Percentiles rank a stretch among this genome's conserved stretches.
phyloP scores from a whole-genome alignment of 2,888 invertebrate genomes.

The Coelopa pilipes region DNA sequence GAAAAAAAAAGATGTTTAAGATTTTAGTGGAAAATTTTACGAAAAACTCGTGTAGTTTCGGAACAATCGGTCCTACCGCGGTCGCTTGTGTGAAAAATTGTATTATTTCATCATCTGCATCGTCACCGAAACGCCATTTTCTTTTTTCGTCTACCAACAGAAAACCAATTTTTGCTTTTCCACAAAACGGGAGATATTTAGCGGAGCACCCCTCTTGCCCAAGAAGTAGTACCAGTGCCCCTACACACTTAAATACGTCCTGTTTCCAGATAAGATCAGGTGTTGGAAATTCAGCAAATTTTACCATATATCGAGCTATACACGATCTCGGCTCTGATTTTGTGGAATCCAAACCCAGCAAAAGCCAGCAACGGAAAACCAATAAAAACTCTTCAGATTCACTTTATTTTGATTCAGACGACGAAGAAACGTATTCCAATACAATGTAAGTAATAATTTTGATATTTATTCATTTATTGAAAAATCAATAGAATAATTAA shows the following conservation, averaged over 20 bases:
- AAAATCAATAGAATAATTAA: neutral
- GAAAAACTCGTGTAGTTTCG: slow-evolving; percentile 52
- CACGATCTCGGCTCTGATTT: slow-evolving; percentile 39
- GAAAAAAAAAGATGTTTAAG: slow-evolving; percentile 48
- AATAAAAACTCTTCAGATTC: slow-evolving; percentile 42
- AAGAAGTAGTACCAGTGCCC: slow-evolving; percentile 5
- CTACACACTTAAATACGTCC: neutral
- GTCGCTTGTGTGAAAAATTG: slow-evolving; percentile 55
- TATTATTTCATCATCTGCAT: slow-evolving; percentile 57
- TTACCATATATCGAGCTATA: slow-evolving; percentile 37
- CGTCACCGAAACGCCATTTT: slow-evolving; percentile 58
- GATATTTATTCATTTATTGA: neutral
- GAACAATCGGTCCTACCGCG: slow-evolving; percentile 42
- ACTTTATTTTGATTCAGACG: slow-evolving; percentile 53
- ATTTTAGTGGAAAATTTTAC: slow-evolving; percentile 57
- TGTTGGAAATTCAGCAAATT: slow-evolving; percentile 25
- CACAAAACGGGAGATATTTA: slow-evolving; percentile 38
- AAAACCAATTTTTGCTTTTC: slow-evolving; percentile 56
- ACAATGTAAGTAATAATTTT: slow-evolving; percentile 57
- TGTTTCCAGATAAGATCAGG: neutral
- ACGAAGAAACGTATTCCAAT: slow-evolving; percentile 55
- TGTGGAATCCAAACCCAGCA: slow-evolving; percentile 48
- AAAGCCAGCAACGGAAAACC: slow-evolving; percentile 34
- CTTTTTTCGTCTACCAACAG: slow-evolving; percentile 62
- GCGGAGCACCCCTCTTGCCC: slow-evolving; percentile 16